Evolutionary conservation across 2,797 vertebrate genomes (phyloP).

Genomic region (Leucoraja ocellata): DNA sequence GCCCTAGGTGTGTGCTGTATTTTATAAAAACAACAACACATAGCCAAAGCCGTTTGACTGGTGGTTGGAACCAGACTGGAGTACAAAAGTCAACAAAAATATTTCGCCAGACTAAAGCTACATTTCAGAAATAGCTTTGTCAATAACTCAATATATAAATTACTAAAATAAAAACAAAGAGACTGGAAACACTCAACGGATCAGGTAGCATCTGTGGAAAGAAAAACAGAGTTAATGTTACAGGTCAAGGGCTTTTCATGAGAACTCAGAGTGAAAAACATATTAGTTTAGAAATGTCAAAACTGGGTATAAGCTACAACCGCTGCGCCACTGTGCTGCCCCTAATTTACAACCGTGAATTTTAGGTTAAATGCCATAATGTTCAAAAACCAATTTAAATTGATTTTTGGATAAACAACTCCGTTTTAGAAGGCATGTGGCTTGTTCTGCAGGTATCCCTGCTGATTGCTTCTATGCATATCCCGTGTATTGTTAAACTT

Average conservation of each 20-base stretch:
- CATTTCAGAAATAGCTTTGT: not conserved
- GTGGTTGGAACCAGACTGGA: not conserved
- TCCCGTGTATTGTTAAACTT: not conserved
- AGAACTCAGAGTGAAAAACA: too few relatives aligned
- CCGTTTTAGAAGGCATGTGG: not conserved
- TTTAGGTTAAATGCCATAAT: not conserved
- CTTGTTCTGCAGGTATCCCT: not conserved
- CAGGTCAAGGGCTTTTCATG: too few relatives aligned
- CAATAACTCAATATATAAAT: too few relatives aligned
- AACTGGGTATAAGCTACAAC: not conserved
- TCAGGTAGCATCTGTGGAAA: too few relatives aligned
- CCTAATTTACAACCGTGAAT: not conserved
- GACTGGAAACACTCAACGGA: too few relatives aligned
- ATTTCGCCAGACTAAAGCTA: not conserved
- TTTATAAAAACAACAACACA: not conserved
- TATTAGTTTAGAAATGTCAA: not conserved
- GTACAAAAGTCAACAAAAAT: not conserved
- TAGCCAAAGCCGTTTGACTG: not conserved
- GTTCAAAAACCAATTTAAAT: not conserved
- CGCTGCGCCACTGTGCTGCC: too few relatives aligned
- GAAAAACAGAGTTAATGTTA: too few relatives aligned
- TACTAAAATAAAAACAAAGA: too few relatives aligned
- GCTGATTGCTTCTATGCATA: not conserved
- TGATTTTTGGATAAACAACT: not conserved
- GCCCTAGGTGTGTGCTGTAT: not conserved